Percentiles rank a stretch among this genome's conserved stretches.
Evolutionary conservation across 2,113 vertebrate species (phyloP).

Genomic region (Patagioenas fasciata): DNA sequence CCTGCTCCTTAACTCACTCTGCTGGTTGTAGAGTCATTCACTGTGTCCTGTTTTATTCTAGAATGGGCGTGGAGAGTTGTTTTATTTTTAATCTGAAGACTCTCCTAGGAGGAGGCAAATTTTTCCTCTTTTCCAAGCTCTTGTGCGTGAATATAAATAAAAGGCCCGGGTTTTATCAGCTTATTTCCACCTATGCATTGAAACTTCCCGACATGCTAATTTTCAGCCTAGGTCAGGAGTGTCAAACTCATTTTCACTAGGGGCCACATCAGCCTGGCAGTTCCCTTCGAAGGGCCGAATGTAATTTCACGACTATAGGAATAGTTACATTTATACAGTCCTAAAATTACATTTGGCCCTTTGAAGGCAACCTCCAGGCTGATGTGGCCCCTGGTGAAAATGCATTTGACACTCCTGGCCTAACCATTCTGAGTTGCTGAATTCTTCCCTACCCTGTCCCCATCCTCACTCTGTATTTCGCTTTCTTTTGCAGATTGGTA

Average conservation of each 20-base stretch:
- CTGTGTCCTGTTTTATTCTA: not conserved
- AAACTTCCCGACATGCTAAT: not conserved
- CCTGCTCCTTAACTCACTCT: not conserved
- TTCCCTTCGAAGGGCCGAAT: too few species aligned
- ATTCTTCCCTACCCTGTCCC: not conserved
- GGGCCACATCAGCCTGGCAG: too few species aligned
- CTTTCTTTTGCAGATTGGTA: not conserved
- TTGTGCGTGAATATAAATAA: not conserved
- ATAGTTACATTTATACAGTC: too few species aligned
- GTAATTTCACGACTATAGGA: too few species aligned
- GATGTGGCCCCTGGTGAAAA: too few species aligned
- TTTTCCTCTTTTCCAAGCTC: not conserved
- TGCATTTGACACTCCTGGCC: too few species aligned
- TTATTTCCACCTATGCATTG: not conserved
- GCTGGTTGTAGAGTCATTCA: not conserved
- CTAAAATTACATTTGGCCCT: too few species aligned
- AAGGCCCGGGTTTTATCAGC: not conserved
- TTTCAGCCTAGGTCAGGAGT: not conserved
- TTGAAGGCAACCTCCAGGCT: too few species aligned
- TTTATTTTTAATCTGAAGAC: not conserved
- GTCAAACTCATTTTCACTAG: too few species aligned
- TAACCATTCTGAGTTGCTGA: not conserved
- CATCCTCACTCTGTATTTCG: not conserved
- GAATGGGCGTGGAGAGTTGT: not conserved
- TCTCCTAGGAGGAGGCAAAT: not conserved